Conservation (phyloP, 37 sponge, comb jelly and placozoan species). For the Bolinopsis microptera region DNA sequence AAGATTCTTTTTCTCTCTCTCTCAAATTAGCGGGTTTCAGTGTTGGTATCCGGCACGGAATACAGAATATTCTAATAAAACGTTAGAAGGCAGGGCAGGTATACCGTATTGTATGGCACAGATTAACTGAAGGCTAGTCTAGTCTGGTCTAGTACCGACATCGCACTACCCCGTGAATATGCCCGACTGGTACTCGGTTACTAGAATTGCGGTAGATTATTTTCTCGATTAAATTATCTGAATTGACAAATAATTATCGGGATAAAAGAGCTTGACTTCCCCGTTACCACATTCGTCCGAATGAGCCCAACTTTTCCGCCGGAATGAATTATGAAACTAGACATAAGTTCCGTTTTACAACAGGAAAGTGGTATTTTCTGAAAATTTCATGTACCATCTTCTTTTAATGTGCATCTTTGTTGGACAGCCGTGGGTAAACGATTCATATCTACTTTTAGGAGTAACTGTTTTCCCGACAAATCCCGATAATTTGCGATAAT, state of each 20-base stretch:
- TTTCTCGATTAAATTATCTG: background rate
- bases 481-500: too few species aligned
- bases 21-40: background rate
- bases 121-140: too few species aligned
- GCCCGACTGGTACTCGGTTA: too few species aligned
- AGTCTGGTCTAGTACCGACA: too few species aligned
- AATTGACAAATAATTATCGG: background rate
- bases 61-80: background rate
- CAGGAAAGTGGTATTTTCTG: too few species aligned
- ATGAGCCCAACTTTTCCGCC: background rate
- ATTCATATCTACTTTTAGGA: too few species aligned
- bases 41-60: background rate
- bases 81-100: background rate
- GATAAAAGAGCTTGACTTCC: background rate
- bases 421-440: too few species aligned
- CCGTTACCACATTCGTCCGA: background rate
- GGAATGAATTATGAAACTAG: background rate
- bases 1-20: background rate
- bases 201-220: background rate
- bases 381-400: too few species aligned
- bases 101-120: too few species aligned
- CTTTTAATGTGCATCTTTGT: too few species aligned
- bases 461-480: too few species aligned
- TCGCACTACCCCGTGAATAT: too few species aligned
- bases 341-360: background rate